Conservation (phyloP, 2,113 vertebrate genomes). For the Otocyon megalotis region DNA sequence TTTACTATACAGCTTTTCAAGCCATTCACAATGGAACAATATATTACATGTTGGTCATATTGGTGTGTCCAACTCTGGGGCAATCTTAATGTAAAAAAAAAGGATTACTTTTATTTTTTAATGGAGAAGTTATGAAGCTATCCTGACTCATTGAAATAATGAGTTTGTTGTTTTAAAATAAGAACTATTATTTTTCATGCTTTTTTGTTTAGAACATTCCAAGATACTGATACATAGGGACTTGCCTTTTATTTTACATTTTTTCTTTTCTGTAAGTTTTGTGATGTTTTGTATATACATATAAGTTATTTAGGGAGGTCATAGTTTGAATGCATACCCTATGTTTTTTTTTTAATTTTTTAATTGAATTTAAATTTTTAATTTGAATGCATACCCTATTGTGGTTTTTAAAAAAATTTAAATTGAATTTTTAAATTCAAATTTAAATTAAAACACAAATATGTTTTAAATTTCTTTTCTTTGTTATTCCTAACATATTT, state of each 20-base stretch:
- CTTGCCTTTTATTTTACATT: neutral
- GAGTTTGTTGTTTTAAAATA: neutral
- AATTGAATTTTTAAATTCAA: neutral
- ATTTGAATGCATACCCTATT: neutral
- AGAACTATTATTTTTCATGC: neutral
- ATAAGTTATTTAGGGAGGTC: neutral
- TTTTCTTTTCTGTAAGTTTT: neutral
- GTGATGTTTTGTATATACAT: neutral
- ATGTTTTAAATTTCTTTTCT: neutral
- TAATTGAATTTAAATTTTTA: too few species aligned
- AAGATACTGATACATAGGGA: neutral
- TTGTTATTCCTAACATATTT: neutral
- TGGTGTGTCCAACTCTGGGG: neutral
- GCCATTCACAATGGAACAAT: neutral
- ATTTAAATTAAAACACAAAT: neutral
- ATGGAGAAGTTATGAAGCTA: neutral
- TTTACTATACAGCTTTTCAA: neutral
- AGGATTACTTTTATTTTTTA: neutral
- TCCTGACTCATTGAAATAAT: conserved; percentile 1
- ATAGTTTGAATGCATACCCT: neutral
- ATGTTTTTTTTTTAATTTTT: neutral
- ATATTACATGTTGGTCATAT: neutral
- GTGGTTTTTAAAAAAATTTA: neutral
- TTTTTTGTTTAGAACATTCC: neutral
- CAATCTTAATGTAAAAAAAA: neutral